Base-by-base conservation (phyloP, 2,113 vertebrate species). In the Centrocercus urophasianus region DNA sequence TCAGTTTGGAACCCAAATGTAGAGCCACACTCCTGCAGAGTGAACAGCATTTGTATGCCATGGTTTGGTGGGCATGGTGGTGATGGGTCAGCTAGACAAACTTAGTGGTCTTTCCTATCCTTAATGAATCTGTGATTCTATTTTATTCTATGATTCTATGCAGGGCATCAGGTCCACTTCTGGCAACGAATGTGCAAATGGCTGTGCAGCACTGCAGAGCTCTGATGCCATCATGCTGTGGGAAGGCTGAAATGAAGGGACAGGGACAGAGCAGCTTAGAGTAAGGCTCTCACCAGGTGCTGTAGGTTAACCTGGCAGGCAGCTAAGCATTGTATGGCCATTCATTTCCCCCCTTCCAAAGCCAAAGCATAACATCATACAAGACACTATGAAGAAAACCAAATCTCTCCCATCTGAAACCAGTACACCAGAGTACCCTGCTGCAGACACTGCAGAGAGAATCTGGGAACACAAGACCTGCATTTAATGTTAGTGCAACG, bases 121-220 rank as follows among this genome's bases (percentile, higher is more conserved):
- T 54, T 54, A 54, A 28, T 54, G 27, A 54, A 28, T 54, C 27
- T 28, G 14, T 54, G 14, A 54, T 54, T 30, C 52, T 17, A 6
- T 54, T 54, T 28, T 28, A 54, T 30, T 28, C 27, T 54, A 54
- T 54, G 52, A 30, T 54, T 54, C 52, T 54, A 28, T 22, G 34
- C 24, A 47, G 18, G 74, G 20, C 50, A 57, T 32, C 77, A 59
- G 42, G 52, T 50, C 77, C 50, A 72, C 8, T 86, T 28, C 65
- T 81, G 61, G 59, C 61, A 24, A 10, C 0, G 0, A 6, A 40
- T 77, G 50, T 19, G 19, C 6, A 48, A 15, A 28, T 20, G 64
- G 7, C n/a, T 71, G 50, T 0, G 0, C 13, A 50, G 83, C 13
- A 25, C 5, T 19, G 64, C 61, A 56, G n/a, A 77, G 25, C 65